phyloP scores from a whole-genome alignment of 2,113 vertebrate genomes.

The Cryptomyrus ogoouensis region DNA sequence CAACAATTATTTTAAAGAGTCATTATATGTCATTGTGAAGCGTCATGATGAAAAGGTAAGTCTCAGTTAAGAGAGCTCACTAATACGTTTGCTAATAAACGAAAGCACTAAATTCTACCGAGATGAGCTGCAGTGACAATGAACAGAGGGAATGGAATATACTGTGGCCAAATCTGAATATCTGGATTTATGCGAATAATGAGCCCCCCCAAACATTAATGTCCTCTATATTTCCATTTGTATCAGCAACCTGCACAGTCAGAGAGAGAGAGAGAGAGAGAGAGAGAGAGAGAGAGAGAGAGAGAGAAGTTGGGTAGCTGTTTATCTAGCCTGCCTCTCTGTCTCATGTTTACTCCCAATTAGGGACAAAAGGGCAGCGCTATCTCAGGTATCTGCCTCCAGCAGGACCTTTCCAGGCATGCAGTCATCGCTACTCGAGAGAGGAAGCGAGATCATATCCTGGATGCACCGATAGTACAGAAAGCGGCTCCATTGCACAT shows the following conservation, averaged over 20 bases:
- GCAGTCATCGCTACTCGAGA: neutral
- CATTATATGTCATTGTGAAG: neutral
- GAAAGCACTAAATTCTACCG: neutral
- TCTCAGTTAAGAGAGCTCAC: neutral
- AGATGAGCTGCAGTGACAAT: neutral
- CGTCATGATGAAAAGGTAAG: neutral
- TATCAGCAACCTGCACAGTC: neutral
- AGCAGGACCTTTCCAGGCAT: neutral
- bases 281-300: neutral
- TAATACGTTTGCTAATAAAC: neutral
- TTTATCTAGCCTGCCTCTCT: neutral
- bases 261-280: neutral
- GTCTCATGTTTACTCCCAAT: neutral
- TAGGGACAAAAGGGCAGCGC: neutral
- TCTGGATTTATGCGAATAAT: neutral
- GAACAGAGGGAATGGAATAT: neutral
- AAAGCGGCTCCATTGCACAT: neutral
- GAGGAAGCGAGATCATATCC: constrained; percentile 3
- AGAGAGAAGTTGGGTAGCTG: neutral
- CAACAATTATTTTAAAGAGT: constrained; percentile 13
- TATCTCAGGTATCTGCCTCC: neutral
- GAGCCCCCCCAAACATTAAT: neutral
- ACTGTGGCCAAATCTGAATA: neutral
- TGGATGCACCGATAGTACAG: neutral
- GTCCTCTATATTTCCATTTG: neutral